Conservation (phyloP, 2,888 invertebrate species). For the Macaria notata region DNA sequence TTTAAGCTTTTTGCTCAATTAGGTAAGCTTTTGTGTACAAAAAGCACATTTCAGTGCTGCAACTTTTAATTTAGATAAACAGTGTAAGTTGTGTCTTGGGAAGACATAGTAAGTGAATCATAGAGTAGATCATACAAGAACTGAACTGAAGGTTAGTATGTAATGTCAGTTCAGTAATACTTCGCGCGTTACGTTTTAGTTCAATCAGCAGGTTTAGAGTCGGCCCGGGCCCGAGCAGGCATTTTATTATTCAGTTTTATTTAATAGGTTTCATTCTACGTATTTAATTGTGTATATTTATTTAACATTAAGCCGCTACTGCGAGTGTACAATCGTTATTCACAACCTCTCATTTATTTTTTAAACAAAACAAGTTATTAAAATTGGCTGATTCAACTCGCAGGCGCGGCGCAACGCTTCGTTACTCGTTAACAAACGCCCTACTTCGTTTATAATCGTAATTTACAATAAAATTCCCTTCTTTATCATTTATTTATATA, state of each 20-base stretch:
- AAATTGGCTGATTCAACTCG: conserved; percentile 71
- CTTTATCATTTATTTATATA: conserved; percentile 65
- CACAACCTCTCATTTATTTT: conserved; percentile 68
- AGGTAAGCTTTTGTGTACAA: no score
- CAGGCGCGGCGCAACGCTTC: conserved; percentile 54
- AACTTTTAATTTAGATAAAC: conserved; percentile 1
- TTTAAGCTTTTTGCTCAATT: no score
- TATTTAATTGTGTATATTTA: conserved; percentile 65
- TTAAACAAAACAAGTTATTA: conserved; percentile 68
- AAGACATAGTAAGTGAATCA: conserved; percentile 4
- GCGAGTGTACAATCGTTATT: conserved; percentile 63
- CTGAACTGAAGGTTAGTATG: not conserved
- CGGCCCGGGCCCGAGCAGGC: conserved; percentile 72
- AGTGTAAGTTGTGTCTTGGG: conserved; percentile 4
- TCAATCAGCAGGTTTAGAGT: conserved; percentile 60
- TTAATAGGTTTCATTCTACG: conserved; percentile 63
- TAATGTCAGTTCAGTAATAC: not conserved
- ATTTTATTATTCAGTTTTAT: conserved; percentile 49
- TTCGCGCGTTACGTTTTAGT: conserved; percentile 34
- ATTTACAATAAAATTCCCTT: conserved; percentile 67
- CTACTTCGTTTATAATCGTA: conserved; percentile 74
- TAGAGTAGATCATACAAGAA: conserved; percentile 6
- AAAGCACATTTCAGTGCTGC: no score
- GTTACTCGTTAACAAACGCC: conserved; percentile 66
- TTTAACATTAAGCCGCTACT: conserved; percentile 59